phyloP scores from a whole-genome alignment of 2,888 invertebrate genomes.

The Cosmia pyralina region DNA sequence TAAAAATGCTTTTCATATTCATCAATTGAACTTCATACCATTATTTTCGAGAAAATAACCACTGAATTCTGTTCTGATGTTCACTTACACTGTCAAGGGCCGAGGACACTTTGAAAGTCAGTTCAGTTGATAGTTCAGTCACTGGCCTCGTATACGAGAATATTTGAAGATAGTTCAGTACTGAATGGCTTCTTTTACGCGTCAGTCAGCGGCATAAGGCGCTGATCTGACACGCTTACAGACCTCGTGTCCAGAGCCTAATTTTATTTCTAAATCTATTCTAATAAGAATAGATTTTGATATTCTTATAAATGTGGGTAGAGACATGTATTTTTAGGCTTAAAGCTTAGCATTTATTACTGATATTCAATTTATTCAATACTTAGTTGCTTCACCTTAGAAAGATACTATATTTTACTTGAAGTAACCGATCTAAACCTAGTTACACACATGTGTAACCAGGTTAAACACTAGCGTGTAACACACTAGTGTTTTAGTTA shows the following conservation, averaged over 20 bases:
- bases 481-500: too few relatives aligned
- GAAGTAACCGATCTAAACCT: constrained; percentile 2
- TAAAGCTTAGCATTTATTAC: constrained; percentile 24
- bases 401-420: constrained; percentile 6
- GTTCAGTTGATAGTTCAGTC: neutral
- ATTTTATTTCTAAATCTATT: constrained; percentile 8
- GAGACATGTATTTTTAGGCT: constrained; percentile 7
- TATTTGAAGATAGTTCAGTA: neutral
- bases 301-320: constrained; percentile 1
- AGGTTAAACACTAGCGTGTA: too few relatives aligned
- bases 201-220: neutral
- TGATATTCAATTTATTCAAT: constrained; percentile 20
- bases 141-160: neutral
- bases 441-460: neutral
- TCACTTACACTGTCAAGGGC: constrained; percentile 3
- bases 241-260: neutral
- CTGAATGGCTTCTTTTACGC: neutral
- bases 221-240: neutral
- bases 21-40: constrained; percentile 62
- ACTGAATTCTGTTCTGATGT: constrained; percentile 60
- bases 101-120: neutral
- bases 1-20: constrained; percentile 48
- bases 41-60: constrained; percentile 66
- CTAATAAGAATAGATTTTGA: constrained; percentile 21
- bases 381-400: neutral